Evolutionary conservation across 1,140 invertebrate genomes (phyloP).

Genomic region (Lepidurus apus): DNA sequence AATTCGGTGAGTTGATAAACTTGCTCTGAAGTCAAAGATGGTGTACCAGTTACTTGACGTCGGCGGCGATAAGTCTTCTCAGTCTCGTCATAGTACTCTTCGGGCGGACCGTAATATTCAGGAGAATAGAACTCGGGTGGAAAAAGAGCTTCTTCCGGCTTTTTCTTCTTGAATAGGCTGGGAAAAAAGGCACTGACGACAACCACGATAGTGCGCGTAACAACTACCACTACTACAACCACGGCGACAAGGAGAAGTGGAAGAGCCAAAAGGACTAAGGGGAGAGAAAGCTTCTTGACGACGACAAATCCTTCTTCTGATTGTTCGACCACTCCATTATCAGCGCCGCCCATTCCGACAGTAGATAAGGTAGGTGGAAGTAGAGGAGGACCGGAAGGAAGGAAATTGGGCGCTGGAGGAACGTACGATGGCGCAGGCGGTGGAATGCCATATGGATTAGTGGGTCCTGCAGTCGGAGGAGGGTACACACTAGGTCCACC

Average conservation of each 20-base stretch:
- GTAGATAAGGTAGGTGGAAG: not conserved
- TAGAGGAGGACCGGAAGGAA: not conserved
- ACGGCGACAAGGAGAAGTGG: not conserved
- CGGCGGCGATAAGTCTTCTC: not conserved
- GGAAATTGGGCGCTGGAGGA: not conserved
- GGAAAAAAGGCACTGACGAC: not conserved
- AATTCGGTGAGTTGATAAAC: slow-evolving; percentile 8
- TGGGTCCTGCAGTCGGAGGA: not conserved
- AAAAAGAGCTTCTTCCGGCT: not conserved
- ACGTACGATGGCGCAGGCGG: not conserved
- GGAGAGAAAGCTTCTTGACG: not conserved
- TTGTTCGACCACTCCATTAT: not conserved
- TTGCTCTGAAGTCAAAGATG: slow-evolving; percentile 2
- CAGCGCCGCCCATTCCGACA: not conserved
- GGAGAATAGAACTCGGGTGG: not conserved
- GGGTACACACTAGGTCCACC: too few relatives aligned
- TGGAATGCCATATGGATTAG: not conserved
- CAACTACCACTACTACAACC: not conserved
- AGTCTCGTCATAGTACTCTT: not conserved
- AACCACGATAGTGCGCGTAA: not conserved
- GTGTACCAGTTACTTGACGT: slow-evolving; percentile 17
- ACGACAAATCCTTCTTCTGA: not conserved
- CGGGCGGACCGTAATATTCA: not conserved
- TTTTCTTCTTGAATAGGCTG: not conserved
- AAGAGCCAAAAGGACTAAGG: not conserved